These are phyloP conservation scores for Catharus minimus DNA, from an alignment of 2,113 vertebrate species.

Conservation along the genomic window DNA sequence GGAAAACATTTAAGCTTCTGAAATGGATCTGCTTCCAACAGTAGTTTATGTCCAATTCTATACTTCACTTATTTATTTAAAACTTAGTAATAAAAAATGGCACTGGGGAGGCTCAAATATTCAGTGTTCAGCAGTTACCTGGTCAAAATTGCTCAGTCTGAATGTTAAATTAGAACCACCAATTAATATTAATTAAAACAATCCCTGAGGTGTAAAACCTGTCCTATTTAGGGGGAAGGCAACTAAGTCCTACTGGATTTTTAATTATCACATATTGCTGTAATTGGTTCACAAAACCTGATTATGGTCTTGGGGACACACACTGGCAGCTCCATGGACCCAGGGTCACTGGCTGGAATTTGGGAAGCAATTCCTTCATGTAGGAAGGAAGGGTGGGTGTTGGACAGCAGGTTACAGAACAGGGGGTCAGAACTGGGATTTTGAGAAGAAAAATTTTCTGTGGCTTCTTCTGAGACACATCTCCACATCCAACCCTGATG, in stretches of 20 bases:
- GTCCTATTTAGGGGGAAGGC: neutral
- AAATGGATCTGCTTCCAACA: neutral
- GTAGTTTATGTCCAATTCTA: neutral
- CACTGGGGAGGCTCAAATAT: neutral
- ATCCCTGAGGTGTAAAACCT: neutral
- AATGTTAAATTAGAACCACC: neutral
- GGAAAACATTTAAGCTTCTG: neutral
- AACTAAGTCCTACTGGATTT: neutral
- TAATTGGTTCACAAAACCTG: neutral
- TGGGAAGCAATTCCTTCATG: fast-evolving
- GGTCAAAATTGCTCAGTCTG: neutral
- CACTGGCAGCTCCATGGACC: neutral
- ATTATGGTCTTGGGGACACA: neutral
- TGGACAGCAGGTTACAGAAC: neutral
- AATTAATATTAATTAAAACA: neutral
- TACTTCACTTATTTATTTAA: neutral
- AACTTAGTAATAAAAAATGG: neutral
- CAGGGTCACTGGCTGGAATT: neutral
- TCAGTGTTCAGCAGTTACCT: neutral
- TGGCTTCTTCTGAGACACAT: neutral
- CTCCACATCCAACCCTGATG: neutral
- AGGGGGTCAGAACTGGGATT: neutral
- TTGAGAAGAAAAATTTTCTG: neutral
- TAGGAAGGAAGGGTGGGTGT: neutral
- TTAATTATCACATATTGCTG: neutral